These are phyloP conservation scores for Sigmodon hispidus DNA, from an alignment of 2,113 vertebrate genomes.

Conservation along the genomic window DNA sequence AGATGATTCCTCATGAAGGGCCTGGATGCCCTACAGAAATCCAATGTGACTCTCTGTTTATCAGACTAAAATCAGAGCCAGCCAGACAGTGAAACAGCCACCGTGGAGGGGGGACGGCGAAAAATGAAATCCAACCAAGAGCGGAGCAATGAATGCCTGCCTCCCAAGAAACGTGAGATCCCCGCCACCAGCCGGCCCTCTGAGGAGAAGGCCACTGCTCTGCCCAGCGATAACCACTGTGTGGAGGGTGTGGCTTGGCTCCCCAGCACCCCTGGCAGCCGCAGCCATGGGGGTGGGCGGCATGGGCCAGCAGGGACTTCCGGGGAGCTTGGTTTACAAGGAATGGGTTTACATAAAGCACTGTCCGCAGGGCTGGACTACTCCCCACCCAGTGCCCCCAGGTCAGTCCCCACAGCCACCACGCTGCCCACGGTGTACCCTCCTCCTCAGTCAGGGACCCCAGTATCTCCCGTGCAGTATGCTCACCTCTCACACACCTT, in stretches of 20 bases:
- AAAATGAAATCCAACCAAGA: slow-evolving; percentile 99
- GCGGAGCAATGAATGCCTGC: slow-evolving; percentile 98
- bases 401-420: slow-evolving; percentile 89
- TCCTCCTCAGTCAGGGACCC: slow-evolving; percentile 91
- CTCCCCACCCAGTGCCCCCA: slow-evolving; percentile 85
- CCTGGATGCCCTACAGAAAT: slow-evolving; percentile 92
- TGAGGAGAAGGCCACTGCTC: slow-evolving; percentile 89
- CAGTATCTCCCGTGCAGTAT: slow-evolving; percentile 92
- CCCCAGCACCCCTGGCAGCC: slow-evolving; percentile 87
- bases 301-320: slow-evolving; percentile 81
- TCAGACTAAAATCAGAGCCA: slow-evolving; percentile 89
- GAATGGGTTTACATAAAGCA: slow-evolving; percentile 91
- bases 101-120: slow-evolving; percentile 89
- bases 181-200: slow-evolving; percentile 92
- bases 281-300: slow-evolving; percentile 83
- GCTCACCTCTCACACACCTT: slow-evolving; percentile 93
- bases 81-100: slow-evolving; percentile 89
- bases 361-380: slow-evolving; percentile 88
- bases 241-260: slow-evolving; percentile 95
- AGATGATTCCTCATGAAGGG: slow-evolving; percentile 99
- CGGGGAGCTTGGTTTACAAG: slow-evolving; percentile 87
- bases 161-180: slow-evolving; percentile 98
- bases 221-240: slow-evolving; percentile 92
- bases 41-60: slow-evolving; percentile 94
- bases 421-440: slow-evolving; percentile 92